Evolutionary conservation across 1,140 invertebrate genomes (phyloP).

Genomic region (Thaumetopoea pityocampa): DNA sequence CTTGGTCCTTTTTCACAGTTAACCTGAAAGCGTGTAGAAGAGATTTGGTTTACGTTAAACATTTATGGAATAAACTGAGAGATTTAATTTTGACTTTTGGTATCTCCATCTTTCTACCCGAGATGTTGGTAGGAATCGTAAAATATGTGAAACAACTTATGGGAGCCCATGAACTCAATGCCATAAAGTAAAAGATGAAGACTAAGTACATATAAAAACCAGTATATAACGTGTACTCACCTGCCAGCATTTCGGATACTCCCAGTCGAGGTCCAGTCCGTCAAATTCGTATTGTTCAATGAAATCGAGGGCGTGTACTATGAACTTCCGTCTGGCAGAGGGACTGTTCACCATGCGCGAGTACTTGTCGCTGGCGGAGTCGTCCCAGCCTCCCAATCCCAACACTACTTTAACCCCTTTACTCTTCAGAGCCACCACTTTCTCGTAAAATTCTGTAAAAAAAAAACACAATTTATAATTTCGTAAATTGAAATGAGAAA

Average conservation of each 20-base stretch:
- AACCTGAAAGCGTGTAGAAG: conserved; percentile 76
- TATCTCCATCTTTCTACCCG: too few relatives aligned
- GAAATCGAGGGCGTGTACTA: conserved; percentile 85
- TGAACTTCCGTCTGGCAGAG: conserved; percentile 82
- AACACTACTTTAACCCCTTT: conserved; percentile 88
- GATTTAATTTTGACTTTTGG: background rate
- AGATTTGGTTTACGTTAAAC: conserved; percentile 26
- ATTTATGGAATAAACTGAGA: background rate
- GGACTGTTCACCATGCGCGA: conserved; percentile 87
- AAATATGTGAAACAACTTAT: too few relatives aligned
- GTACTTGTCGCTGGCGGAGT: conserved; percentile 91
- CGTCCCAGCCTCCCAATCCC: conserved; percentile 94
- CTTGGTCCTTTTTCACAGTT: conserved; percentile 86
- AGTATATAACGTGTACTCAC: too few relatives aligned
- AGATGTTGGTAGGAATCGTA: too few relatives aligned
- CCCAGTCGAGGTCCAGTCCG: conserved; percentile 93
- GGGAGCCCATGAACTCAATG: too few relatives aligned
- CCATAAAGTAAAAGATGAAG: too few relatives aligned
- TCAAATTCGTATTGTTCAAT: conserved; percentile 88
- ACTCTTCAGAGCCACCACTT: conserved; percentile 84
- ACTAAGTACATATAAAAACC: too few relatives aligned
- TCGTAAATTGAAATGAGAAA: background rate
- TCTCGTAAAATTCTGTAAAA: conserved; percentile 86
- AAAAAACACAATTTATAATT: conserved; percentile 3
- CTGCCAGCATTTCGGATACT: conserved; percentile 95